A percentile compares a stretch with the other conserved stretches of the same genome.
phyloP scores from a whole-genome alignment of 2,888 invertebrate genomes.

The Scrobipalpa costella region DNA sequence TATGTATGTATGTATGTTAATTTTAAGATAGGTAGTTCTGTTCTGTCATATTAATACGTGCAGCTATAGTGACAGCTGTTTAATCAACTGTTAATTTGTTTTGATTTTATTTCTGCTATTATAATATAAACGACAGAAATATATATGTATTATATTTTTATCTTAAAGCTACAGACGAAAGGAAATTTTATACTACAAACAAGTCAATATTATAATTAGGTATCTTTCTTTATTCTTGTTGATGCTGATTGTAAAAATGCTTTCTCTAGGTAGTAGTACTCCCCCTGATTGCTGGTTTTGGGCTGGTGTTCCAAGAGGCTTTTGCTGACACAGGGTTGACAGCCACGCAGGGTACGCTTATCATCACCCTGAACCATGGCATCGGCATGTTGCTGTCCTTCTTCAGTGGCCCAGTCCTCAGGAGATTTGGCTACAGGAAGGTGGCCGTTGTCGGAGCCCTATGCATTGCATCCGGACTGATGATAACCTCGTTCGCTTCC shows the following conservation, averaged over 20 bases:
- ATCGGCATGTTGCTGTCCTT: constrained; percentile 85
- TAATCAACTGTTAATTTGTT: too few species aligned
- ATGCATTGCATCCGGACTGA: constrained; percentile 80
- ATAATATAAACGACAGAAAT: too few species aligned
- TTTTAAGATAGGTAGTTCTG: too few species aligned
- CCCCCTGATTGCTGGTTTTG: constrained; percentile 83
- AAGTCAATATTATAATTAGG: too few species aligned
- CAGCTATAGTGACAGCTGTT: too few species aligned
- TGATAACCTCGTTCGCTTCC: constrained; percentile 79
- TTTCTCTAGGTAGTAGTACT: constrained; percentile 73
- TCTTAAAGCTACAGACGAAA: too few species aligned
- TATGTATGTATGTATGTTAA: too few species aligned
- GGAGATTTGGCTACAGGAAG: constrained; percentile 83
- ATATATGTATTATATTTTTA: too few species aligned
- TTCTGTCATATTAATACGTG: too few species aligned
- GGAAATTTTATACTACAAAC: too few species aligned
- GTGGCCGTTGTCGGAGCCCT: constrained; percentile 81
- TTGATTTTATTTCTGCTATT: too few species aligned
- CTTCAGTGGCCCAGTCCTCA: constrained; percentile 83
- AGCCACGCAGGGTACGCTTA: constrained; percentile 82
- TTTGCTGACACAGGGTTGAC: constrained; percentile 80
- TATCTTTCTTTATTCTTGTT: too few species aligned
- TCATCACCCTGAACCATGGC: constrained; percentile 85
- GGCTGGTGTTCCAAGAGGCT: constrained; percentile 84
- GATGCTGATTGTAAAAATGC: background rate